Percentiles rank a stretch among this genome's conserved stretches.
phyloP scores from a whole-genome alignment of 2,797 vertebrate genomes.

The Myoxocephalus aenaeus region DNA sequence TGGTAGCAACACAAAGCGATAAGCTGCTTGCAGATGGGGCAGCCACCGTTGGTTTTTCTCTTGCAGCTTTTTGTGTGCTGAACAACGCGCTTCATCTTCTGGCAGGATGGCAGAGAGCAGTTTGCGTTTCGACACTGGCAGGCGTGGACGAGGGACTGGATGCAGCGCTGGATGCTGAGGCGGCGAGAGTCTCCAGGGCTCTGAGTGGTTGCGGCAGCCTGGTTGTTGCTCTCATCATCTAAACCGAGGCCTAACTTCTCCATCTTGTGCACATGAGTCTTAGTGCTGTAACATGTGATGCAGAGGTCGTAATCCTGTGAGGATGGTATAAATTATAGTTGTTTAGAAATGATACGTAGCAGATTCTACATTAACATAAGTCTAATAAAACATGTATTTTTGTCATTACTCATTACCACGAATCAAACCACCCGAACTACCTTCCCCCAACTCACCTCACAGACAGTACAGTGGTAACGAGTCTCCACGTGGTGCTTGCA shows the following conservation, averaged over 20 bases:
- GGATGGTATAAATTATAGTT: neutral
- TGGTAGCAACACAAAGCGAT: conserved; percentile 98
- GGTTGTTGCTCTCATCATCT: conserved; percentile 95
- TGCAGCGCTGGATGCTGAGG: conserved; percentile 98
- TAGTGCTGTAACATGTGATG: conserved; percentile 96
- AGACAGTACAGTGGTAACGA: conserved; percentile 97
- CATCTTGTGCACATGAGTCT: conserved; percentile 98
- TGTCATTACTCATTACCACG: neutral
- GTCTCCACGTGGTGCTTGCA: conserved; percentile 99
- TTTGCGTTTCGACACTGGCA: conserved; percentile 99
- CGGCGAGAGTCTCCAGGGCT: conserved; percentile 96
- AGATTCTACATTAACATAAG: neutral
- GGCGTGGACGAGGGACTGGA: conserved; percentile 97
- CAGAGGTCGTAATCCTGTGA: conserved; percentile 97
- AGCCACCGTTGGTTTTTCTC: conserved; percentile 97
- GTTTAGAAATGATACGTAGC: neutral
- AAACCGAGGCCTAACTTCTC: conserved; percentile 96
- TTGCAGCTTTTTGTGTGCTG: conserved; percentile 99
- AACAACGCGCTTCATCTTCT: conserved; percentile 99
- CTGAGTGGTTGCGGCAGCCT: conserved; percentile 92
- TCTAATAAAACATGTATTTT: neutral
- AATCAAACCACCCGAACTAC: conserved; percentile 1
- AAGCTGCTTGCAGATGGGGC: conserved; percentile 98
- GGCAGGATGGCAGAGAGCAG: conserved; percentile 96
- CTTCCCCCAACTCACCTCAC: conserved; percentile 87